phyloP scores from a whole-genome alignment of 2,888 invertebrate species.

The Pristionchus mayeri region DNA sequence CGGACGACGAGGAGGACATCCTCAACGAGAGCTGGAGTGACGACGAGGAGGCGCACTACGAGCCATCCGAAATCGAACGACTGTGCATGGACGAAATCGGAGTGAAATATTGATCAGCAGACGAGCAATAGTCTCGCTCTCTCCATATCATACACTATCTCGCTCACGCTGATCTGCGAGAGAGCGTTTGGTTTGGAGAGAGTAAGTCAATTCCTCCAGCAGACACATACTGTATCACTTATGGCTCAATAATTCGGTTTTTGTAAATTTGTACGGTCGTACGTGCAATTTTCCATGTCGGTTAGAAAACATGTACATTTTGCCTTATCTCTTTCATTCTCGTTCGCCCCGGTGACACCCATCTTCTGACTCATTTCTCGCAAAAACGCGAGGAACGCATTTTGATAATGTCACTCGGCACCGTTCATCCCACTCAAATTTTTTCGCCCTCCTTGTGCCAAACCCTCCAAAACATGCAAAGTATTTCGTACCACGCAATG shows the following conservation, averaged over 20 bases:
- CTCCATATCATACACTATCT: too few species aligned
- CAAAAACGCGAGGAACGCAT: not conserved
- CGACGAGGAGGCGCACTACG: not conserved
- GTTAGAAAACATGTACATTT: slow-evolving; percentile 31
- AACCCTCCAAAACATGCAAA: not conserved
- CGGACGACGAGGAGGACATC: slow-evolving; percentile 8
- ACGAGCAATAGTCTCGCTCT: too few species aligned
- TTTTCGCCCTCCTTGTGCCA: not conserved
- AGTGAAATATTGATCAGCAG: not conserved
- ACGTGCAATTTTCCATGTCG: slow-evolving; percentile 11
- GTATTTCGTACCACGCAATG: not conserved
- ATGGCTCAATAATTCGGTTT: too few species aligned
- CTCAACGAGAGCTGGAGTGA: not conserved
- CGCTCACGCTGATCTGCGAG: not conserved
- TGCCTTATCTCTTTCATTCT: not conserved
- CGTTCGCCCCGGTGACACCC: not conserved
- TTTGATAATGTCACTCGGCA: not conserved
- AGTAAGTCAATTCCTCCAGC: too few species aligned
- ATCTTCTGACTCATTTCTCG: slow-evolving; percentile 8
- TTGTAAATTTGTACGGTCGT: not conserved
- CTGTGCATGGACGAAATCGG: not conserved
- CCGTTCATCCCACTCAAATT: not conserved
- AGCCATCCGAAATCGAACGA: not conserved
- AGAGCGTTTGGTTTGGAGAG: too few species aligned
- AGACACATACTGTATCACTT: too few species aligned